Base-by-base conservation (phyloP, 2,888 invertebrate species). In the Carterocephalus palaemon region DNA sequence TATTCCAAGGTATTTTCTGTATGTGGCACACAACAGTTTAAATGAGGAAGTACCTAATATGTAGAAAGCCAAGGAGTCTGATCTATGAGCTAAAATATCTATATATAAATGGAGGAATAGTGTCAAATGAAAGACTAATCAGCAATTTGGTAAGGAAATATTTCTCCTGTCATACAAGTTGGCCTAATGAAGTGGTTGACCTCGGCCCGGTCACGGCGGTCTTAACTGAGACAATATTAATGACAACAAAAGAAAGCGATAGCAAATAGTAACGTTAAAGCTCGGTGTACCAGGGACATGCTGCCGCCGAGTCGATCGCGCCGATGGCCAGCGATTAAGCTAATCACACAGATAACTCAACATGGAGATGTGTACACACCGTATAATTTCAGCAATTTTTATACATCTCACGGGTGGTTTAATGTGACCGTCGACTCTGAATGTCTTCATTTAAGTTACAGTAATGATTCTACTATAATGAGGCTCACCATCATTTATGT, bases 341-440 rank as follows among this genome's bases (percentile, higher is more conserved):
- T 80, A 83, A 83, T 82, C 61, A 68, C 62, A 52, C 60, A 64
- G 65, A 83, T 83, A 70, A 80, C 64, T 83, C 75, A 78, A 63
- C 59, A 51, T 54, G 49, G 31, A 31, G 36, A 61, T 57, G 57
- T 68, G 66, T 64, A 68, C 68, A 67, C 59, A 62, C 59, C 65
- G 68, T 78, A 76, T 80, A 73, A 81, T 82, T 80, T 81, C 75
- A 72, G 75, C 74, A 56, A 71, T 75, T 77, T 75, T 73, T 77
- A 67, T 69, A 64, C 59, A 53, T 64, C 64, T 64, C 70, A 70
- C 75, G 79, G 79, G 79, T 77, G 80, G 78, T 65, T 54, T 55
- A 47, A 54, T 53, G 52, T 37, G 53, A 56, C 59, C 59, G 56
- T 64, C 60, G 63, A 62, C 59, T 64, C 51, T 61, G 65, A 70